These are phyloP conservation scores for Plagodis pulveraria DNA, from an alignment of 2,888 invertebrate genomes.

Conservation along the genomic window DNA sequence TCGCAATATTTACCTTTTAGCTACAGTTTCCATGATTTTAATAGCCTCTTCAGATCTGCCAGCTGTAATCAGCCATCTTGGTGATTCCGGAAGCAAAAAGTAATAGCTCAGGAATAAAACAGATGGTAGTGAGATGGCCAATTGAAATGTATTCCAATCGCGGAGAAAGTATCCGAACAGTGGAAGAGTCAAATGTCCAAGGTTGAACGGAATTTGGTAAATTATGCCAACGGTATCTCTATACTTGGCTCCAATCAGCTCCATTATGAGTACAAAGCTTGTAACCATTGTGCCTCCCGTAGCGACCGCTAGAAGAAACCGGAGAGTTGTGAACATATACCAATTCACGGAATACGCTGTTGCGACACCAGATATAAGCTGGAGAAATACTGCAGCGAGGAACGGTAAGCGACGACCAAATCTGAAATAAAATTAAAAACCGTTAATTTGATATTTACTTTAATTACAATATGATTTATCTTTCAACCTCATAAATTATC, in stretches of 20 bases:
- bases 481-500: constrained; percentile 15
- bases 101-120: constrained; percentile 88
- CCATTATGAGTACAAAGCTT: constrained; percentile 89
- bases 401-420: constrained; percentile 91
- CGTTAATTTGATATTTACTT: not conserved
- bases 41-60: constrained; percentile 87
- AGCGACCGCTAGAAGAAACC: constrained; percentile 90
- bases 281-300: constrained; percentile 94
- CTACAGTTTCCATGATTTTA: constrained; percentile 87
- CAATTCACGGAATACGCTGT: constrained; percentile 89
- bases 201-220: constrained; percentile 88
- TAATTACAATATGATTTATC: constrained; percentile 6
- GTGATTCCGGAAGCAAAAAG: constrained; percentile 92
- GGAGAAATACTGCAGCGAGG: constrained; percentile 89
- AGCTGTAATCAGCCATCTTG: constrained; percentile 91
- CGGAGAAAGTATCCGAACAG: constrained; percentile 87
- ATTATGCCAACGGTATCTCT: constrained; percentile 90
- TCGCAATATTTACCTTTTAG: constrained; percentile 67
- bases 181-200: constrained; percentile 88
- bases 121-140: constrained; percentile 87
- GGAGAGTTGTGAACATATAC: constrained; percentile 87
- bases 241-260: constrained; percentile 85
- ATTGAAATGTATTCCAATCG: constrained; percentile 88
- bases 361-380: constrained; percentile 88
- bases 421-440: constrained; percentile 67